Conservation (phyloP, 2,888 invertebrate species). For the Heliconius erato region DNA sequence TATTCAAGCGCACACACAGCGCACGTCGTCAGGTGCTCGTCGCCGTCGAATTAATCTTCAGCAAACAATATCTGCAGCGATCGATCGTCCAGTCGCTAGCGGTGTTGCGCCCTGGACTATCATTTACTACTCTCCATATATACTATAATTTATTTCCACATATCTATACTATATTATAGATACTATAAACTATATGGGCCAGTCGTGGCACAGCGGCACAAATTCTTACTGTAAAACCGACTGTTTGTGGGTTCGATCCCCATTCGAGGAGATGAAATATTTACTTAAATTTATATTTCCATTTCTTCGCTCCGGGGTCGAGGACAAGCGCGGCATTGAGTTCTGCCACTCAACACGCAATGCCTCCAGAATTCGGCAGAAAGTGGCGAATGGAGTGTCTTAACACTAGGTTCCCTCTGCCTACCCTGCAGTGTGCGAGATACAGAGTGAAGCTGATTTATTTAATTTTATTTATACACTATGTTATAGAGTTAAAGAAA, state of each 20-base stretch:
- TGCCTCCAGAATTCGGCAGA: too few species aligned
- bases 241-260: background rate
- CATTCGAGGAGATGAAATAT: too few species aligned
- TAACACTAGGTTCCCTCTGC: too few species aligned
- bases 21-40: slow-evolving; percentile 61
- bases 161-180: too few species aligned
- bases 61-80: slow-evolving; percentile 65
- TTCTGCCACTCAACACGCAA: too few species aligned
- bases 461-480: background rate
- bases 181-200: background rate
- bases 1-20: slow-evolving; percentile 32
- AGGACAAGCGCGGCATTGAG: too few species aligned
- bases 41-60: slow-evolving; percentile 66
- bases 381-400: too few species aligned
- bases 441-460: too few species aligned
- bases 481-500: too few species aligned
- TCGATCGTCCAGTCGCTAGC: slow-evolving; percentile 41
- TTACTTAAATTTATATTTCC: too few species aligned
- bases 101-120: slow-evolving; percentile 12
- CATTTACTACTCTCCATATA: background rate
- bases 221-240: background rate
- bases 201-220: background rate
- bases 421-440: too few species aligned
- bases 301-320: too few species aligned
- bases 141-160: background rate